These are phyloP conservation scores for Drosophila persimilis DNA, from an alignment of 1,140 invertebrate genomes.

Conservation along the genomic window DNA sequence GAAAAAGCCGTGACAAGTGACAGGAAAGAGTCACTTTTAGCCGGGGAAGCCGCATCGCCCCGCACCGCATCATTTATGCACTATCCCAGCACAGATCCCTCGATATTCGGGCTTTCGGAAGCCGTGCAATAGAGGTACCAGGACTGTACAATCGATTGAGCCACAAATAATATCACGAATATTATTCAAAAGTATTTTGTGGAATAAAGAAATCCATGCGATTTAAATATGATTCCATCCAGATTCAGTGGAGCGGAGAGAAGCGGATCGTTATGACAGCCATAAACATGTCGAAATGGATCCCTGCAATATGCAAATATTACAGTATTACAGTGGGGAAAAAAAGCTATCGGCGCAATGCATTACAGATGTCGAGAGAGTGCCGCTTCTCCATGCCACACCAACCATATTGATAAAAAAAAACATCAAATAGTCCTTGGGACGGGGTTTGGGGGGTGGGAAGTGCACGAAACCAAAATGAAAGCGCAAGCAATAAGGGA, in stretches of 20 bases:
- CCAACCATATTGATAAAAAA: slow-evolving; percentile 36
- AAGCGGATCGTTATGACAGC: not conserved
- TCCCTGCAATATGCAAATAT: slow-evolving; percentile 8
- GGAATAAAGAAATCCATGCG: too few species aligned
- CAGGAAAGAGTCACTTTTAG: slow-evolving; percentile 2
- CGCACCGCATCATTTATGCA: too few species aligned
- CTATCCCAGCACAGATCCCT: too few species aligned
- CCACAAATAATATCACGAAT: too few species aligned
- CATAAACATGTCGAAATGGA: slow-evolving; percentile 11
- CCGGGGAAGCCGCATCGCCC: too few species aligned
- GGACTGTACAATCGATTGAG: too few species aligned
- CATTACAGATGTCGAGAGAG: slow-evolving; percentile 32
- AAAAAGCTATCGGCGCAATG: slow-evolving; percentile 31
- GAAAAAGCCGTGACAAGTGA: slow-evolving; percentile 34
- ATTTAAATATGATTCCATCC: too few species aligned
- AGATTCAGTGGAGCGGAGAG: too few species aligned
- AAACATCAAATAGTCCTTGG: slow-evolving; percentile 25
- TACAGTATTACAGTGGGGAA: slow-evolving; percentile 4
- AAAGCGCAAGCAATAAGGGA: slow-evolving; percentile 67
- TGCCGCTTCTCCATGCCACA: not conserved
- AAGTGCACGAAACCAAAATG: slow-evolving; percentile 43
- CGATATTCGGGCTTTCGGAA: too few species aligned
- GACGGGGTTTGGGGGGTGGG: not conserved
- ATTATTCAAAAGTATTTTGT: too few species aligned
- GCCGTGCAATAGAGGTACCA: too few species aligned